Conservation (phyloP, 2,888 invertebrate species). For the Creontiades dilutus region DNA sequence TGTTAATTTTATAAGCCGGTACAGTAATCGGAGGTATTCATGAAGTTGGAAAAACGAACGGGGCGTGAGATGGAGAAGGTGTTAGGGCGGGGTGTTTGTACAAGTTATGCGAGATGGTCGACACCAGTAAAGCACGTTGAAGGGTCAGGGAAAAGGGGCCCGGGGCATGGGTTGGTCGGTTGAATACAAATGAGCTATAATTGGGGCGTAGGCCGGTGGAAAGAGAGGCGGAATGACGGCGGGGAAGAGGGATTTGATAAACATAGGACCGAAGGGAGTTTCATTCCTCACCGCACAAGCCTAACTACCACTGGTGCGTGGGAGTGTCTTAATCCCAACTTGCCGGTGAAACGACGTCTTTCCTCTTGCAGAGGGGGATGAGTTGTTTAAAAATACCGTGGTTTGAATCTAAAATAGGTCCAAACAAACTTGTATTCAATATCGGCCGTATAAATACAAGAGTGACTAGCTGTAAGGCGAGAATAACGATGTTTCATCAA, state of each 20-base stretch:
- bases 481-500: no score
- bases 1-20: no score
- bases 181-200: constrained; percentile 42
- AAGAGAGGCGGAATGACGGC: background rate
- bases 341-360: background rate
- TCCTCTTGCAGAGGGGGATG: background rate
- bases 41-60: no score
- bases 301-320: background rate
- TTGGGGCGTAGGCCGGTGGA: background rate
- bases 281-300: constrained; percentile 25
- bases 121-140: constrained; percentile 13
- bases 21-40: no score
- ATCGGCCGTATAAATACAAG: no score
- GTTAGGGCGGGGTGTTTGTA: background rate
- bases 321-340: background rate
- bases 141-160: constrained; percentile 22
- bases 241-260: constrained; percentile 9
- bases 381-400: no score
- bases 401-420: no score
- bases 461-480: no score
- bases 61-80: background rate
- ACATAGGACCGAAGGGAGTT: background rate
- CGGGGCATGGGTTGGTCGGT: background rate
- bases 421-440: no score
- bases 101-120: background rate